Base-by-base conservation (phyloP, 2,888 invertebrate species). In the Synergus itoensis region DNA sequence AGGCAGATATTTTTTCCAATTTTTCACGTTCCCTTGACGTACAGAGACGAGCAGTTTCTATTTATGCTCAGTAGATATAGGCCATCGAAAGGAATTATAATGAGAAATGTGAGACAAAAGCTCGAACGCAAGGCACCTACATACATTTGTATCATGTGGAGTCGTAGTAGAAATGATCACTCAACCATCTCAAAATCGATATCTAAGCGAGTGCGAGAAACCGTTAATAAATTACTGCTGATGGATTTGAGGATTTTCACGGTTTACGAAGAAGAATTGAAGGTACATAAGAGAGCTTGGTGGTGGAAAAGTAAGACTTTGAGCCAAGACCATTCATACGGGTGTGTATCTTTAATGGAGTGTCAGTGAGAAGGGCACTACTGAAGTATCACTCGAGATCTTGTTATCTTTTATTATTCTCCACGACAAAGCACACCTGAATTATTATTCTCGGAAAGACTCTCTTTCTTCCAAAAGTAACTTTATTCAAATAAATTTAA, bases 161-260 rank as follows among this genome's bases (percentile, higher is more conserved):
- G 4, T 48, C 18, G 60, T 21, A 21, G 60, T 21, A 60, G 12
- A 60, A 60, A 60, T 60, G 21, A 21, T 12, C 3, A 9, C 21
- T 12, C 4, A 60, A 21, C 60, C 11, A 60, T 21, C n/a, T 18
- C 57, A 45, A 60, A 60, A 21, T 60, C 21, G 11, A 60, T 60
- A 18, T 45, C 18, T 48, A 16, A 69, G 12, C 28, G 21, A 43
- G 18, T 45, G 18, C 40, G 69, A 8, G 12, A 18, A 18, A 60
- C 60, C 81, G 75, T 79, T 79, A 77, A 79, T 79, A 79, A 77
- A 69, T 81, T 79, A 79, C 75, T 77, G 77, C 28, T 21, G 76
- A 63, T 57, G 18, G 79, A 79, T 78, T 63, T 48, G 73, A 60
- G 75, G 76, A 79, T 76, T 77, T 79, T 79, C 64, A 53, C 65